Percentiles rank a stretch among this genome's conserved stretches.
Conservation (phyloP, 35 echinoderm and acorn worm species). For the Eucidaris tribuloides region DNA sequence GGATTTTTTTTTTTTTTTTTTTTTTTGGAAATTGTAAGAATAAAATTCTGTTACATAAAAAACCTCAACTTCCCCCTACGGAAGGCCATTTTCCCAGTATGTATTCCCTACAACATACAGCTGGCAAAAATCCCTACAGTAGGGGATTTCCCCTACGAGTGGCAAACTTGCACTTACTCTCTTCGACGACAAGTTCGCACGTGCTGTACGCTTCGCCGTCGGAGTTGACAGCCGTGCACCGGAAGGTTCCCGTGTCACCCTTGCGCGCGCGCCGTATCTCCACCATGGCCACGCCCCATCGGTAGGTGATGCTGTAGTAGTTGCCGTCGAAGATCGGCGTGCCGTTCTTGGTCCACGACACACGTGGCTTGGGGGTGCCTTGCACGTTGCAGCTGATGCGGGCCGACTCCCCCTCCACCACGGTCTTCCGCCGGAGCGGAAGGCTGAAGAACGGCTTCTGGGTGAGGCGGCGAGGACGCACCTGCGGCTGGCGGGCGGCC, state of each 20-base stretch:
- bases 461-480: not conserved
- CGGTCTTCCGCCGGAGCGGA: conserved; percentile 80
- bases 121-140: no score
- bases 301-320: conserved; percentile 62
- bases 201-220: conserved; percentile 74
- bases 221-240: conserved; percentile 62
- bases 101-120: no score
- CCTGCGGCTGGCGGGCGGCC: not conserved
- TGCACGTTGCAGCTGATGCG: conserved; percentile 86
- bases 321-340: conserved; percentile 46
- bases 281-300: conserved; percentile 72
- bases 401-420: conserved; percentile 64
- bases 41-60: no score
- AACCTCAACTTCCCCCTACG: no score
- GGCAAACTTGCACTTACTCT: conserved; percentile 95
- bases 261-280: conserved; percentile 48
- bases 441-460: conserved; percentile 90
- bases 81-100: no score
- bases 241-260: conserved; percentile 87
- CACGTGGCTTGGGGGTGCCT: conserved; percentile 61
- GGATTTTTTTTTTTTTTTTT: no score
- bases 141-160: no score
- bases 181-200: conserved; percentile 88
- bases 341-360: conserved; percentile 85
- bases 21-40: no score